These are phyloP conservation scores for Timandra comae DNA, from an alignment of 2,888 invertebrate genomes.

Conservation along the genomic window DNA sequence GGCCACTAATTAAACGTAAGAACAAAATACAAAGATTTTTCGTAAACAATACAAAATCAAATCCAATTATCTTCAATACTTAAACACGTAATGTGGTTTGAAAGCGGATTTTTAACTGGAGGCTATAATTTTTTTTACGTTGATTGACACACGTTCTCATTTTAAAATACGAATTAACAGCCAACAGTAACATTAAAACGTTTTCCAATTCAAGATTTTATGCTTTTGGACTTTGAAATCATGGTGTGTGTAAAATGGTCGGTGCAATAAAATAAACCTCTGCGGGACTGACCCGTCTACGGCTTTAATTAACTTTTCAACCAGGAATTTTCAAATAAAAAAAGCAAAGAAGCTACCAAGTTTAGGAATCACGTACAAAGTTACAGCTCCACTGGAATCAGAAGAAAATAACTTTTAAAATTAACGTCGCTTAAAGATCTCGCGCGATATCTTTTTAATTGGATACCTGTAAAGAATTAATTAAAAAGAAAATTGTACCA, in stretches of 20 bases:
- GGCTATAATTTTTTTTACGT: no score
- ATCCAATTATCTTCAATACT: no score
- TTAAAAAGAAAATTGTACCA: constrained; percentile 4
- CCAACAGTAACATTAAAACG: not conserved
- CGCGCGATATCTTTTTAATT: constrained; percentile 17
- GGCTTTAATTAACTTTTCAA: constrained; percentile 71
- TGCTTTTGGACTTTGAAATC: constrained; percentile 26
- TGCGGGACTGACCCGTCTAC: constrained; percentile 58
- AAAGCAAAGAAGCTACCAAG: constrained; percentile 43
- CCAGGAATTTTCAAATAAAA: constrained; percentile 45
- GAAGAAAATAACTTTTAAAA: constrained; percentile 26
- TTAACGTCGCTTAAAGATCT: constrained; percentile 23
- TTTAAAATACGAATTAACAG: no score
- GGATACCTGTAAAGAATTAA: constrained; percentile 18
- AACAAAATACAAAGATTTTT: no score
- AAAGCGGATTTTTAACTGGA: no score
- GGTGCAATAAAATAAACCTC: constrained; percentile 65
- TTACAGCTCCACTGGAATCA: constrained; percentile 29
- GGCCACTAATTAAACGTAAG: no score
- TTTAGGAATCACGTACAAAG: constrained; percentile 37
- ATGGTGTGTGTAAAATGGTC: constrained; percentile 50
- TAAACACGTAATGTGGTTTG: no score
- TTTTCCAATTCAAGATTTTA: constrained; percentile 31
- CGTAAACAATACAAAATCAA: not conserved
- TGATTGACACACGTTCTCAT: no score